Conservation (phyloP, 2,797 vertebrate genomes). For the Chromobotia macracanthus region DNA sequence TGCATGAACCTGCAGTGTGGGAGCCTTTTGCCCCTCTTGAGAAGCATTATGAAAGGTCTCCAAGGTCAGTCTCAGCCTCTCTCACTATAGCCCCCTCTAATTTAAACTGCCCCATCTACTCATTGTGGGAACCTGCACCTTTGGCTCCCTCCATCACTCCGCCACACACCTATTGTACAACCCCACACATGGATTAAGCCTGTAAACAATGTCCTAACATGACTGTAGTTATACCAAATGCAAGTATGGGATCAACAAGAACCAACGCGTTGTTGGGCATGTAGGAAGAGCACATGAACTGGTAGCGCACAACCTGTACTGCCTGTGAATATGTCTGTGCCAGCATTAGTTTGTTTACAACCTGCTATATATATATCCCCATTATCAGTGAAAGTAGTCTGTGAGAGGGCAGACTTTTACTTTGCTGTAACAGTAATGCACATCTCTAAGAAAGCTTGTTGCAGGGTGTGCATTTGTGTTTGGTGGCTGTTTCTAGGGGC, state of each 20-base stretch:
- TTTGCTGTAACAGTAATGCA: slow-evolving; percentile 1
- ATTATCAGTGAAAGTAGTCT: slow-evolving; percentile 47
- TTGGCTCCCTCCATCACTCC: slow-evolving; percentile 65
- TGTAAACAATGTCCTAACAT: not conserved
- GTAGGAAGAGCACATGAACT: not conserved
- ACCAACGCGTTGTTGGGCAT: not conserved
- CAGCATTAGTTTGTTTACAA: slow-evolving; percentile 36
- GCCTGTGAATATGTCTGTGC: not conserved
- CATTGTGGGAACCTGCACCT: slow-evolving; percentile 81
- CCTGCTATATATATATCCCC: slow-evolving; percentile 38
- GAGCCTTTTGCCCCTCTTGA: slow-evolving; percentile 61
- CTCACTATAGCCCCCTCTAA: slow-evolving; percentile 64
- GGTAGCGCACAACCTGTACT: not conserved
- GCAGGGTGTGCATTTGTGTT: not conserved
- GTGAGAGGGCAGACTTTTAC: slow-evolving; percentile 21
- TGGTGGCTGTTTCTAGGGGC: not conserved
- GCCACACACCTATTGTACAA: slow-evolving; percentile 21
- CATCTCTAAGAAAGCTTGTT: slow-evolving; percentile 37
- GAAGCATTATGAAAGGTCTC: slow-evolving; percentile 62
- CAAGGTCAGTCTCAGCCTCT: slow-evolving; percentile 64
- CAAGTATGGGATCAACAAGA: not conserved
- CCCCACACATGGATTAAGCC: not conserved
- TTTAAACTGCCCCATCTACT: slow-evolving; percentile 53
- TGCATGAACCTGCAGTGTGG: slow-evolving; percentile 47
- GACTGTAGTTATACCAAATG: not conserved